phyloP scores from a whole-genome alignment of 2,113 vertebrate species.

The Hiodon tergisus region DNA sequence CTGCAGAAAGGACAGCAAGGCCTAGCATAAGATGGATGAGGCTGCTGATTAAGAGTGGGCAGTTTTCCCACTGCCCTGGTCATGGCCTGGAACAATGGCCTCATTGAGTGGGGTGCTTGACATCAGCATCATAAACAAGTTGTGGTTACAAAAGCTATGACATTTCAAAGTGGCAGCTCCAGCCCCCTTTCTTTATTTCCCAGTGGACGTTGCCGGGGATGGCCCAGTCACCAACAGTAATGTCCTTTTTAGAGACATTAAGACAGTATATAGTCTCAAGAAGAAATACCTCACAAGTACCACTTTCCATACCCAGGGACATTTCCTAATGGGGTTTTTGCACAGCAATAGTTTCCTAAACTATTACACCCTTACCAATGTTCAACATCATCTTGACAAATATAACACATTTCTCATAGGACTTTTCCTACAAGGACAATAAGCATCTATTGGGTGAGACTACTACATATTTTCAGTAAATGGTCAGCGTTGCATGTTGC shows the following conservation, averaged over 20 bases:
- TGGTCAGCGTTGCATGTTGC: no score
- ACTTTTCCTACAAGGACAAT: no score
- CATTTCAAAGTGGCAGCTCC: conserved; percentile 90
- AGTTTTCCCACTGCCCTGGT: conserved; percentile 96
- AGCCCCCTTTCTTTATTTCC: conserved; percentile 72
- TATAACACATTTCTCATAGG: no score
- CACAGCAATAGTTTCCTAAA: no score
- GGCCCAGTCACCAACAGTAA: conserved; percentile 74
- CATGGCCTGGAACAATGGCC: conserved; percentile 88
- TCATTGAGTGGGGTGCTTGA: conserved; percentile 97
- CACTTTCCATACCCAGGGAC: no score
- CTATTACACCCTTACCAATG: no score
- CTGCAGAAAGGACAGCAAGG: conserved; percentile 69
- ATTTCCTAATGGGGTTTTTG: no score
- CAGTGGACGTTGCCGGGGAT: conserved; percentile 71
- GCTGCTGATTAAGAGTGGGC: conserved; percentile 84
- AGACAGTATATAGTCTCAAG: conserved; percentile 74
- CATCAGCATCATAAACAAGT: conserved; percentile 99
- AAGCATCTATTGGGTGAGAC: no score
- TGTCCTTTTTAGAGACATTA: conserved; percentile 48
- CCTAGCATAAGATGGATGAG: conserved; percentile 89
- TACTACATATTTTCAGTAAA: no score
- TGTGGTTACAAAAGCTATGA: conserved; percentile 90
- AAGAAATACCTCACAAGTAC: conserved; percentile 42
- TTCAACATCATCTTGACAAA: no score